phyloP scores from a whole-genome alignment of 1,140 invertebrate genomes.

The Magallana angulata region DNA sequence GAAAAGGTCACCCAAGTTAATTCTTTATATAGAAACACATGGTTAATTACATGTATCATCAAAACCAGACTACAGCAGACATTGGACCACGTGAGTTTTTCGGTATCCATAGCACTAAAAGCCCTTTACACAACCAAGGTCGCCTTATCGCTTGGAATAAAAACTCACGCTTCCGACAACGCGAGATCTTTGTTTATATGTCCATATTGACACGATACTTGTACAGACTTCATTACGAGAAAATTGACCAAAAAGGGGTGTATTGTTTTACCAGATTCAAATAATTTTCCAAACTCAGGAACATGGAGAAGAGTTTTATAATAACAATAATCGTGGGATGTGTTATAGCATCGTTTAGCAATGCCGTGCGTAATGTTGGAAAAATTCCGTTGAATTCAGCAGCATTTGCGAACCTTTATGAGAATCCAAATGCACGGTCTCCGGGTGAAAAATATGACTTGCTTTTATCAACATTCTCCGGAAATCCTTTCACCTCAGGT shows the following conservation, averaged over 20 bases:
- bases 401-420: conserved; percentile 59
- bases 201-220: background rate
- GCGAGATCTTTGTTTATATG: background rate
- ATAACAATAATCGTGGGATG: too few relatives aligned
- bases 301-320: too few relatives aligned
- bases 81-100: background rate
- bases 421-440: conserved; percentile 35
- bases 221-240: too few relatives aligned
- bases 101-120: background rate
- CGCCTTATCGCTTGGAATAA: background rate
- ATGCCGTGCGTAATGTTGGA: background rate
- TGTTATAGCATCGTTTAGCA: background rate
- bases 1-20: too few relatives aligned
- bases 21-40: too few relatives aligned
- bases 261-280: too few relatives aligned
- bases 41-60: too few relatives aligned
- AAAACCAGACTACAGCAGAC: too few relatives aligned
- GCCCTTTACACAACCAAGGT: background rate
- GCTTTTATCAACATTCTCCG: conserved; percentile 64
- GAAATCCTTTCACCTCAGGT: conserved; percentile 57
- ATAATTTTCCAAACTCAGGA: too few relatives aligned
- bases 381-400: conserved; percentile 42
- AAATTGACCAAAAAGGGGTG: too few relatives aligned
- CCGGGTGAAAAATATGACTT: conserved; percentile 55
- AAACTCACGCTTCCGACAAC: background rate